Percentiles rank a stretch among this genome's conserved stretches.
These are phyloP conservation scores for Corvus hawaiiensis DNA, from an alignment of 2,113 vertebrate genomes.

Conservation along the genomic window DNA sequence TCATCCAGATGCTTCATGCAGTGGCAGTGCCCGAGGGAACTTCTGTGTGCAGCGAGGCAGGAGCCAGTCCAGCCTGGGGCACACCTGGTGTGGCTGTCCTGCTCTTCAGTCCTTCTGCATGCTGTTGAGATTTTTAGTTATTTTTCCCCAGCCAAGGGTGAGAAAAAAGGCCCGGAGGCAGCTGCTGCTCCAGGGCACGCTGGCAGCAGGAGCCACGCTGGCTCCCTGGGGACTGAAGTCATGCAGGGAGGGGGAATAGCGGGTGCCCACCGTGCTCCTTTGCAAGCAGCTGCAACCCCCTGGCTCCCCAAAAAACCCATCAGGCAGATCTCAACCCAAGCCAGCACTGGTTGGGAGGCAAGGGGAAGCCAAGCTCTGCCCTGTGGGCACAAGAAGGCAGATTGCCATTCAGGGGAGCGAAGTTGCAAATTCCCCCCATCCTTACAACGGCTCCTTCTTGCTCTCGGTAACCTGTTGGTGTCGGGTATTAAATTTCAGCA, in stretches of 20 bases:
- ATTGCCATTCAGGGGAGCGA: background rate
- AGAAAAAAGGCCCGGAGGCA: background rate
- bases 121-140: background rate
- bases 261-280: accelerated
- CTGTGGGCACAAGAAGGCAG: accelerated
- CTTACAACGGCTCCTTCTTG: background rate
- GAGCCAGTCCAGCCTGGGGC: background rate
- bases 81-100: background rate
- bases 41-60: background rate
- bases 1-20: accelerated
- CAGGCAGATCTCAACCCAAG: background rate
- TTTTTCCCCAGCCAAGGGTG: background rate
- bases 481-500: conserved; percentile 27
- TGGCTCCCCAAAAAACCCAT: background rate
- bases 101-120: background rate
- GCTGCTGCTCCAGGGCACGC: background rate
- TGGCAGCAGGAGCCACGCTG: background rate
- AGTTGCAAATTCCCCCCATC: background rate
- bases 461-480: conserved; percentile 26
- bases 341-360: background rate
- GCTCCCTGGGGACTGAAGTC: background rate
- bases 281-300: background rate
- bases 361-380: background rate
- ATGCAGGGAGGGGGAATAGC: background rate
- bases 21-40: background rate